Conservation (phyloP, 2,113 vertebrate species). For the Sula dactylatra region DNA sequence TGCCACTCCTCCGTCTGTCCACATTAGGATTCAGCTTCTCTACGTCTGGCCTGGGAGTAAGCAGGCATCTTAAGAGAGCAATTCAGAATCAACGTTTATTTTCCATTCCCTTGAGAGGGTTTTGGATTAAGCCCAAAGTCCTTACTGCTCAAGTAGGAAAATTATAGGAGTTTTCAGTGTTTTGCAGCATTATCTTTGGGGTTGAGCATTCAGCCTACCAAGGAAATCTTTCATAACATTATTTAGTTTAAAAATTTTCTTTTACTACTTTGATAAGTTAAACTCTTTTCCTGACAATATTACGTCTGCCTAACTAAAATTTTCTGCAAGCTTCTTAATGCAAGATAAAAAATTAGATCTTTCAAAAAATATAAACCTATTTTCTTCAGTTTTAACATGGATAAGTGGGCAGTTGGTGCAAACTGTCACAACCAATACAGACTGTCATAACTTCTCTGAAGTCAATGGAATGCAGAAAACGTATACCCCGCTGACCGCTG, state of each 20-base stretch:
- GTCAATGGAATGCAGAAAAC: neutral
- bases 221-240: neutral
- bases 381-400: neutral
- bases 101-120: neutral
- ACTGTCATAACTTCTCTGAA: neutral
- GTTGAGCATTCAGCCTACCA: neutral
- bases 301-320: neutral
- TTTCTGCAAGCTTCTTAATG: neutral
- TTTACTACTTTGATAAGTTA: neutral
- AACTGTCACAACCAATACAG: neutral
- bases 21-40: neutral
- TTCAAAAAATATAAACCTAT: neutral
- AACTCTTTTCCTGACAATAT: neutral
- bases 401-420: neutral
- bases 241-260: neutral
- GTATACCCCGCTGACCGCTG: neutral
- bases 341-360: neutral
- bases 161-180: neutral
- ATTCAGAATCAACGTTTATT: neutral
- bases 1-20: neutral
- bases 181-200: neutral
- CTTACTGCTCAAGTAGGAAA: neutral
- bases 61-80: neutral
- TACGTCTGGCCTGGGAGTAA: accelerated
- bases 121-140: neutral